phyloP scores from a whole-genome alignment of 2,888 invertebrate genomes.

The Lepidocyrtoides sp. region DNA sequence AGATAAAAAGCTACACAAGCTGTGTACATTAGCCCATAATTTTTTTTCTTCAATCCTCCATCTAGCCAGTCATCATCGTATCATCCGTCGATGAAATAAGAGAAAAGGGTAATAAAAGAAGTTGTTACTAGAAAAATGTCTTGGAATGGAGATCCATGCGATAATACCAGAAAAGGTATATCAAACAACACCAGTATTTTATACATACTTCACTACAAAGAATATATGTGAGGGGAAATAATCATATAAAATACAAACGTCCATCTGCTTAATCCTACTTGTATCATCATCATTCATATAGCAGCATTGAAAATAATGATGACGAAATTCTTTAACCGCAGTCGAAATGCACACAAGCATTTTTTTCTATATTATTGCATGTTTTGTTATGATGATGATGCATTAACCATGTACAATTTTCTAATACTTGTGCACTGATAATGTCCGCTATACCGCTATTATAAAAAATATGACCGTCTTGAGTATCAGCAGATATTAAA shows the following conservation, averaged over 20 bases:
- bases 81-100: constrained; percentile 35
- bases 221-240: too few relatives aligned
- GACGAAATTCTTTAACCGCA: constrained; percentile 17
- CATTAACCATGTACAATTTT: too few relatives aligned
- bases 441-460: not conserved
- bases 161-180: constrained; percentile 30
- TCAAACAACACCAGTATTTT: too few relatives aligned
- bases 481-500: not conserved
- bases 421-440: not conserved
- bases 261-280: too few relatives aligned
- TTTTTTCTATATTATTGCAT: not conserved
- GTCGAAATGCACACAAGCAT: not conserved
- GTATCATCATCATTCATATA: too few relatives aligned
- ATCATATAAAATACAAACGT: too few relatives aligned
- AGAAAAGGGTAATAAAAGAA: constrained; percentile 54
- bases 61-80: constrained; percentile 46
- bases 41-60: not conserved
- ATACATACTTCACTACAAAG: too few relatives aligned
- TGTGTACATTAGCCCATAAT: too few relatives aligned
- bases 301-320: not conserved
- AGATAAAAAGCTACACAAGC: not conserved
- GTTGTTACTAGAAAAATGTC: constrained; percentile 53
- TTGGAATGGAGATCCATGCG: constrained; percentile 43
- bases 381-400: constrained; percentile 3
- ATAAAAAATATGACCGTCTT: not conserved